Base-by-base conservation (phyloP, 2,113 vertebrate genomes). In the Emydocephalus ijimae region DNA sequence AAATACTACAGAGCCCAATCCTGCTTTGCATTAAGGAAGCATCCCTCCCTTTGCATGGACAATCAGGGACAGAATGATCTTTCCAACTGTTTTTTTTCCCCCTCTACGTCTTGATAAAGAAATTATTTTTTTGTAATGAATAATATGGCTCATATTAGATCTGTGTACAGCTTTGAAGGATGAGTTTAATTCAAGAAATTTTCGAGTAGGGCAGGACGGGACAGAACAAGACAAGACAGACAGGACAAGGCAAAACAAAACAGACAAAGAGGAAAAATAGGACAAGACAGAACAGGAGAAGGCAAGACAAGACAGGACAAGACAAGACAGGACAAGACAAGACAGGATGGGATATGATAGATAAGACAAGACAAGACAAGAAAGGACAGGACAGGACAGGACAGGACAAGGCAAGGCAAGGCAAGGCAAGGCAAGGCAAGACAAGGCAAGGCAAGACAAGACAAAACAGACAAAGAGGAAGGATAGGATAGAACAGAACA, bases 361-460 rank as follows among this genome's bases (percentile, higher is more conserved):
- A n/a, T n/a, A n/a, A n/a, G n/a, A 64, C 0, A 64, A 3, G 59
- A 59, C 1, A 57, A 5, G 21, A 8, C 21, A 57, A 5, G 3
- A 3, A 45, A 45, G 45, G 3, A 45, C 4, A 45, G 45, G 45
- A 45, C 2, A 39, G 39, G 1, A 39, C 39, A 39, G 39, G 2
- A 39, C 3, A 64, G 1, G 1, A 12, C 3, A 64, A 0, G 59
- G 12, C 3, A 64, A 26, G 59, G 11, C 23, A 10, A 26, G 59
- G 0, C 52, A 54, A 12, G 52, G 10, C 52, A n/a, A n/a, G n/a
- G 29, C 0, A 64, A 3, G 59, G 26, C 1, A 57, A 5, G 21
- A 8, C 21, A 57, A 5, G 21, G 23, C 5, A 57, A 5, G 21
- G 26, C 0, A 29, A 1, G 11, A 29, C 1, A 29, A 3, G 11